These are phyloP conservation scores for Nibea albiflora DNA, from an alignment of 2,113 vertebrate species.

Conservation along the genomic window DNA sequence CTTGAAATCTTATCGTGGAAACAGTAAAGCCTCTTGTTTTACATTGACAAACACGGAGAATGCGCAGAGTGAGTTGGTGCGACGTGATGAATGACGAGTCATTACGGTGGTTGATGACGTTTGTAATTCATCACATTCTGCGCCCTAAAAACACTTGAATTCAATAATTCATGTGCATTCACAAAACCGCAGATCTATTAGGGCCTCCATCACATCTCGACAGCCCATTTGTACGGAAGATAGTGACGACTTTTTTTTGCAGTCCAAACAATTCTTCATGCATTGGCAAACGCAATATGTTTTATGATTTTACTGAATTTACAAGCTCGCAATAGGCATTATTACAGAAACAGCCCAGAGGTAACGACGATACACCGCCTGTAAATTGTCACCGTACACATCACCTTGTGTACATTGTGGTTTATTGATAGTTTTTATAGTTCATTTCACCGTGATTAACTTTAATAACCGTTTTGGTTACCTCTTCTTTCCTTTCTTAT, in stretches of 20 bases:
- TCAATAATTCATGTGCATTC: conserved; percentile 46
- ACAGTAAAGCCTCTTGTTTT: conserved; percentile 27
- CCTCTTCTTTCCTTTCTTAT: neutral
- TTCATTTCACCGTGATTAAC: conserved; percentile 30
- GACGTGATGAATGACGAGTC: conserved; percentile 32
- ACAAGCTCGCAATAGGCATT: conserved; percentile 8
- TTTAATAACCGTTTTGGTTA: conserved; percentile 33
- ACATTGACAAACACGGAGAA: conserved; percentile 42
- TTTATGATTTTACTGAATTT: conserved; percentile 52
- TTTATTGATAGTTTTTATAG: conserved; percentile 14
- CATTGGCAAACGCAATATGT: conserved; percentile 43
- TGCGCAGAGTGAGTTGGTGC: neutral
- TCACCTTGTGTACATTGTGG: neutral
- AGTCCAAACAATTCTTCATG: conserved; percentile 42
- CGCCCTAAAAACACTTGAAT: neutral
- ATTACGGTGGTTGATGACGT: neutral
- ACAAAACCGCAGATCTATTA: conserved; percentile 21
- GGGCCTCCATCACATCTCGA: conserved; percentile 41
- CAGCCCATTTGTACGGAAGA: conserved; percentile 44
- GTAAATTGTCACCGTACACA: conserved; percentile 1
- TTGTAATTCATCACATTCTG: conserved; percentile 22
- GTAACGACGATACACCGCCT: neutral
- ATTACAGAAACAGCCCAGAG: conserved; percentile 7
- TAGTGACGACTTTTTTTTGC: conserved; percentile 39
- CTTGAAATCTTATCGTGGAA: conserved; percentile 19